phyloP scores from a whole-genome alignment of 2,113 vertebrate species.

The Silurus meridionalis region DNA sequence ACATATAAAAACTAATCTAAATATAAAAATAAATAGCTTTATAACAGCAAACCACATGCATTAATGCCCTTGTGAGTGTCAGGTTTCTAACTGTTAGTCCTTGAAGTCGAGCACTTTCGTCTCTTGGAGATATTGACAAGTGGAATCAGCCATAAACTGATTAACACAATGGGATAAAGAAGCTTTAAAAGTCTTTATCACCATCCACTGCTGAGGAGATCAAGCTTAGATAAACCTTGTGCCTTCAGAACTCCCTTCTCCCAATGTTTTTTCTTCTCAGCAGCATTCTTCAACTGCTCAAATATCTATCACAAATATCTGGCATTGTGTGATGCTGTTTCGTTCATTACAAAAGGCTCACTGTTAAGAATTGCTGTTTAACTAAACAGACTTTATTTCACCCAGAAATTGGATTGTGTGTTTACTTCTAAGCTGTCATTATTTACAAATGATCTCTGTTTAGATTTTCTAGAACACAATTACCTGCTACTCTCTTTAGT shows the following conservation, averaged over 20 bases:
- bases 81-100: constrained; percentile 61
- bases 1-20: neutral
- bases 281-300: neutral
- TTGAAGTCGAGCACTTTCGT: constrained; percentile 62
- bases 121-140: constrained; percentile 66
- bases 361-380: neutral
- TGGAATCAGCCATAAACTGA: constrained; percentile 70
- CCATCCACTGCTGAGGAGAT: constrained; percentile 59
- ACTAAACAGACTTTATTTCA: neutral
- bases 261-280: constrained; percentile 9
- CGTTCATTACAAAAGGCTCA: neutral
- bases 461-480: neutral
- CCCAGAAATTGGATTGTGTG: neutral
- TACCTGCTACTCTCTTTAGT: constrained; percentile 24
- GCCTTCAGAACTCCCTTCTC: constrained; percentile 17
- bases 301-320: neutral
- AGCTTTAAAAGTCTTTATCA: constrained; percentile 70
- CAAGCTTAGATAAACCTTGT: constrained; percentile 44
- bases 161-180: constrained; percentile 78
- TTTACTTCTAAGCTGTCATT: neutral
- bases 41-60: constrained; percentile 40
- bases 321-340: neutral
- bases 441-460: neutral
- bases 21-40: constrained; percentile 39
- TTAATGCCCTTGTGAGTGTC: constrained; percentile 58